Evolutionary conservation across 2,797 vertebrate species (phyloP), one percentile per base, ranked within the genome.

Genomic region (Cynodonichthys magdalenae): DNA sequence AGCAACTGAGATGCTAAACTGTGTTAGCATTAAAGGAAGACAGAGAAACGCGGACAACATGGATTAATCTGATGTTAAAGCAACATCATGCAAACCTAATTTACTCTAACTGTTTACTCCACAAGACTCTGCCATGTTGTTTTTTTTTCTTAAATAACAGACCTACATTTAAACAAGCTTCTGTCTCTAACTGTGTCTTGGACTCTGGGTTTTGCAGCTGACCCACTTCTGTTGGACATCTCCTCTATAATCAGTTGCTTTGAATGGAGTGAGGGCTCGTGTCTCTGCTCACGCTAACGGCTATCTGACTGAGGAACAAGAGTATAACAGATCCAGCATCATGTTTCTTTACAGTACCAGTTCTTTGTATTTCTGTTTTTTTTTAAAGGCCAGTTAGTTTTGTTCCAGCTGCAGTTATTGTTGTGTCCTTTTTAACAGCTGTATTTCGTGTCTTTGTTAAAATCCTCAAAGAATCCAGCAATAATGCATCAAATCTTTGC

Each of bases 201-300:
- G 51, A 70, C 45, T 80, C 59, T 74, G 69, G 15, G 59, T 76
- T 59, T 74, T 58, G 27, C 47, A 53, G 63, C 71, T 86, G 89
- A 90, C 88, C 89, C 77, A 88, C 61, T 90, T 90, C 77, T 79
- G 75, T 60, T 83, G 88, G 79, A 88, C 86, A 83, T 88, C 79
- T 80, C 67, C 69, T 68, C 69, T 79, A 9, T 79, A 71, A 81
- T 83, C 83, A 81, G 61, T 70, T 53, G 69, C 69, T 67, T 55
- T 47, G 34, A 66, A 58, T 79, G 65, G 64, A 71, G 66, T 28
- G 61, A 63, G 64, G 36, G 68, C 71, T 59, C 63, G 12, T 75
- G 57, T 72, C 57, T 59, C 42, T 59, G 59, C 78, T 79, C 75
- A 77, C 41, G 57, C 79, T 47, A 66, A 60, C 69, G 67, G 61